These are phyloP conservation scores for Denticeps clupeoides DNA, from an alignment of 2,797 vertebrate genomes.

Conservation along the genomic window DNA sequence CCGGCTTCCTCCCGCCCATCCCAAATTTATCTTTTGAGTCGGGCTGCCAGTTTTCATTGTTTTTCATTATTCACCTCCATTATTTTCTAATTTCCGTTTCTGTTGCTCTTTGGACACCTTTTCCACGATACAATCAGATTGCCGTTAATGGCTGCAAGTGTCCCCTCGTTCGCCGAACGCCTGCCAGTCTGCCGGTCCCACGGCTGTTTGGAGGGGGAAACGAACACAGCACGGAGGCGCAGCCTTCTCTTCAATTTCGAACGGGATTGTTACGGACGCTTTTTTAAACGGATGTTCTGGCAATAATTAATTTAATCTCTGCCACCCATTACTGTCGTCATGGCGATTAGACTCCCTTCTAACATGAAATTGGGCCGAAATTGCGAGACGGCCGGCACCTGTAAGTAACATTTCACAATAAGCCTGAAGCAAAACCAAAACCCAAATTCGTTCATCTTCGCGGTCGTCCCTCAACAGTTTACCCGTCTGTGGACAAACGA, in stretches of 20 bases:
- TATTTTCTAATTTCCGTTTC: slow-evolving; percentile 62
- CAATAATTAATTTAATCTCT: not conserved
- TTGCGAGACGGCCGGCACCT: no score
- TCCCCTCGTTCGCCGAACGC: slow-evolving; percentile 3
- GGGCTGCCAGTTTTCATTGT: slow-evolving; percentile 57
- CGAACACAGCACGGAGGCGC: not conserved
- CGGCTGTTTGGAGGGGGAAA: not conserved
- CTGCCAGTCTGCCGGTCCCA: not conserved
- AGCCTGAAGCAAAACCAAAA: no score
- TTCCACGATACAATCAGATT: slow-evolving; percentile 56
- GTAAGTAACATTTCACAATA: no score
- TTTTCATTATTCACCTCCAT: slow-evolving; percentile 59
- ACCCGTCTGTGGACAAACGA: no score
- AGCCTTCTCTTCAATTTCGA: not conserved
- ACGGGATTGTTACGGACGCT: not conserved
- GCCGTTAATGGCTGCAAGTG: slow-evolving; percentile 46
- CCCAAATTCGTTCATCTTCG: no score
- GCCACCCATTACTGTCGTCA: not conserved
- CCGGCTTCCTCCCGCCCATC: slow-evolving; percentile 4
- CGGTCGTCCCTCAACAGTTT: no score
- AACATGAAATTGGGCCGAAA: no score
- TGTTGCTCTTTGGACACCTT: slow-evolving; percentile 45
- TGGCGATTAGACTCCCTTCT: not conserved
- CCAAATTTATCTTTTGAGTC: slow-evolving; percentile 38
- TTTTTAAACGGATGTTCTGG: slow-evolving; percentile 1